Evolutionary conservation across 2,888 invertebrate genomes (phyloP).

Genomic region (Eustalomyia histrio): DNA sequence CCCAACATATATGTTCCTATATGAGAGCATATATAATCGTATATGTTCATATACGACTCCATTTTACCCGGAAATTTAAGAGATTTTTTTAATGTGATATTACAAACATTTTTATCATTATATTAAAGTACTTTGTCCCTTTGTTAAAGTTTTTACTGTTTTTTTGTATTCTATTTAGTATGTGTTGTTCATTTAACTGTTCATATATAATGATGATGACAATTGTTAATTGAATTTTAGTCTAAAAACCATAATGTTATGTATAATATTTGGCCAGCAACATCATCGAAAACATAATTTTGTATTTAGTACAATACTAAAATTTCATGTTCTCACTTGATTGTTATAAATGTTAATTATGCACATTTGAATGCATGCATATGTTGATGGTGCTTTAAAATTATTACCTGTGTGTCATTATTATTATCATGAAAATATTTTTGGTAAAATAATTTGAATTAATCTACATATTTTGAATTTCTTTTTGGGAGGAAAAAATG

Average conservation of each 20-base stretch:
- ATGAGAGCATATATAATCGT: no score
- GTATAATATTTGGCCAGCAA: conserved; percentile 11
- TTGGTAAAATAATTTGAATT: neutral
- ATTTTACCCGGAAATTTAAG: no score
- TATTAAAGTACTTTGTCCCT: neutral
- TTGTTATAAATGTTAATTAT: conserved; percentile 15
- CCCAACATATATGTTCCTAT: no score
- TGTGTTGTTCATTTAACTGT: neutral
- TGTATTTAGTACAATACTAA: conserved; percentile 10
- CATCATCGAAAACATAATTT: conserved; percentile 23
- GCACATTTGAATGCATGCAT: neutral
- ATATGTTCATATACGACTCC: no score
- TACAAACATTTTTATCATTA: no score
- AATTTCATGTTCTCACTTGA: conserved; percentile 48
- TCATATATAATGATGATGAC: conserved; percentile 62
- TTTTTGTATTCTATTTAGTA: neutral
- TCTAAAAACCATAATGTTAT: conserved; percentile 63
- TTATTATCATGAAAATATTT: neutral
- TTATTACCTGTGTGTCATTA: neutral
- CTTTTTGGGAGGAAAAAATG: neutral
- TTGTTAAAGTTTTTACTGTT: neutral
- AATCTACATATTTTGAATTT: neutral
- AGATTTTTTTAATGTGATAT: no score
- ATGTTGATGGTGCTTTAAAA: neutral
- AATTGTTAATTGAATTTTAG: conserved; percentile 76